Evolutionary conservation across 2,888 invertebrate genomes (phyloP), one percentile per base, ranked within the genome.

Genomic region (Dendrolimus pini): DNA sequence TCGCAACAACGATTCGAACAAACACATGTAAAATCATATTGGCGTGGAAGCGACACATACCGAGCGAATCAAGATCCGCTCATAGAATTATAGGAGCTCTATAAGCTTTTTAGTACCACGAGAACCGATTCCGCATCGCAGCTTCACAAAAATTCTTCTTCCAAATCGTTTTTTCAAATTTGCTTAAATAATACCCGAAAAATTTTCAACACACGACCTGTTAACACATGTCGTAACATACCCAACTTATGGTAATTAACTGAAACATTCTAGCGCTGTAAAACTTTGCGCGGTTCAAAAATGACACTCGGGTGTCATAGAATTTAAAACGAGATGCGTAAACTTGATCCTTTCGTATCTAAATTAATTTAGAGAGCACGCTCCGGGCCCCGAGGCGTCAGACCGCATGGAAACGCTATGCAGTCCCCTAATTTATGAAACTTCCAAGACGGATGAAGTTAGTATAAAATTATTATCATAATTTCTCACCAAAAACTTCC

Each of bases 401-500:
- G 70, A 74, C 76, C 78, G 63, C 74, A 70, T 63, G 65, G 67
- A 65, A 56, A 65, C 68, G 69, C 69, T 71, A 74, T 72, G 76
- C 74, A 75, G 73, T 58, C 72, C 71, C 66, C 70, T 77, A 82
- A 82, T 82, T 84, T 79, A 80, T 80, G 74, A 82, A 81, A 82
- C 71, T 77, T 70, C 70, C 70, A 83, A 84, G 85, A 83, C 77
- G 81, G 81, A 85, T 84, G 79, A 82, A 85, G 82, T 86, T 86
- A 78, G 80, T 80, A 82, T 83, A 83, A 86, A 85, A 85, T 86
- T 83, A 86, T 87, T 86, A 85, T 82, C 82, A 86, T 87, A 86
- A 89, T 89, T 87, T 85, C 85, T 82, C 85, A 85, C 86, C 87
- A 81, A 84, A 85, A 87, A 85, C 86, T 88, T 88, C 83, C 83